Evolutionary conservation across 2,113 vertebrate genomes (phyloP).

Genomic region (Orcinus orca): DNA sequence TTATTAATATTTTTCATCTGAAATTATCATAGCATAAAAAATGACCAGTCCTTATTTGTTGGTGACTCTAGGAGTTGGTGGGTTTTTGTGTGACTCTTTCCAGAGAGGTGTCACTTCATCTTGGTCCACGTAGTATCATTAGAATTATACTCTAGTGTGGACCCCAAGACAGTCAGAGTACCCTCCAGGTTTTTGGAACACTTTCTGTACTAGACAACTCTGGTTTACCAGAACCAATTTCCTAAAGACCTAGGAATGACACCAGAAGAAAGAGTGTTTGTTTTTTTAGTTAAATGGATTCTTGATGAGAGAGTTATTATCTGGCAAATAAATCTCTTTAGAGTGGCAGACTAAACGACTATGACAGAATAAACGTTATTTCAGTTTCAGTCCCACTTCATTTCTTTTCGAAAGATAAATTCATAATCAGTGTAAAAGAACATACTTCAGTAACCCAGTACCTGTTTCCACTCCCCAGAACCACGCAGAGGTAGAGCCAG

Average conservation of each 20-base stretch:
- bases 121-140: not conserved
- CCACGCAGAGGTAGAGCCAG: not conserved
- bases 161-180: not conserved
- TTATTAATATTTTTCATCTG: not conserved
- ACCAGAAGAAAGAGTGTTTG: not conserved
- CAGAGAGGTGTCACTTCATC: not conserved
- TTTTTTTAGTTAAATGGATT: not conserved
- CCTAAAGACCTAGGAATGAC: not conserved
- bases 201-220: not conserved
- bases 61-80: not conserved
- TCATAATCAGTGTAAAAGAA: not conserved
- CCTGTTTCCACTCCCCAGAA: not conserved
- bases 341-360: not conserved
- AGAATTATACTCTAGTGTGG: too few species aligned
- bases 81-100: not conserved
- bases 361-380: not conserved
- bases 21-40: not conserved
- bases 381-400: not conserved
- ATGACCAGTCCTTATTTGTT: not conserved
- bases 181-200: not conserved
- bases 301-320: not conserved
- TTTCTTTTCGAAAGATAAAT: not conserved
- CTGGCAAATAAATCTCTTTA: not conserved
- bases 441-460: not conserved
- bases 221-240: not conserved